A percentile compares a stretch with the other conserved stretches of the same genome.
phyloP scores from a whole-genome alignment of 2,113 vertebrate species.

The Otus sunia region DNA sequence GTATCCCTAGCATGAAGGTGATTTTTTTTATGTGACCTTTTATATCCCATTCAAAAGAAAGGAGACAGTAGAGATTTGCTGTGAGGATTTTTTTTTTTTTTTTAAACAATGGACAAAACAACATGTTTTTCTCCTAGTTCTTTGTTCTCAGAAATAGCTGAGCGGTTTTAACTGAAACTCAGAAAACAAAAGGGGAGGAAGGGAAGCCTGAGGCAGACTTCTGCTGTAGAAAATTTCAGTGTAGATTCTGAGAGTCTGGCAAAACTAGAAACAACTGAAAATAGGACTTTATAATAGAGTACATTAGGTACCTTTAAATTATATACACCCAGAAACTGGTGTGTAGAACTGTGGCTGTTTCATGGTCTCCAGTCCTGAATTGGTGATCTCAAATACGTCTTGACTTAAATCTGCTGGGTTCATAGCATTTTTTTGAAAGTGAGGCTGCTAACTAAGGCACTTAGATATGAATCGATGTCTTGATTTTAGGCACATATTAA shows the following conservation, averaged over 20 bases:
- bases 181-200: conserved; percentile 45
- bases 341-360: not conserved
- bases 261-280: conserved; percentile 39
- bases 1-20: not conserved
- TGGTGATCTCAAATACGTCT: not conserved
- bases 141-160: conserved; percentile 57
- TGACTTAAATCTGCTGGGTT: not conserved
- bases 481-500: not conserved
- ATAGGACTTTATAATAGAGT: conserved; percentile 21
- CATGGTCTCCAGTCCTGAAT: not conserved
- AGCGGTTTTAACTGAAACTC: conserved; percentile 53
- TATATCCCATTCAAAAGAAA: not conserved
- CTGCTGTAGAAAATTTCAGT: conserved; percentile 48
- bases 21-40: conserved; percentile 22
- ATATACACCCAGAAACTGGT: not conserved
- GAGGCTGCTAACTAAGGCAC: not conserved
- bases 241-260: not conserved
- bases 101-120: conserved; percentile 33
- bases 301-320: conserved; percentile 19
- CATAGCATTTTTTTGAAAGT: not conserved
- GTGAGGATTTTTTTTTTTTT: not conserved
- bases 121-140: conserved; percentile 26
- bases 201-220: conserved; percentile 57
- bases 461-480: not conserved
- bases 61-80: not conserved